Percentiles rank a stretch among this genome's conserved stretches.
Evolutionary conservation across 2,888 invertebrate species (phyloP).

Genomic region (Drosophila helvetica): DNA sequence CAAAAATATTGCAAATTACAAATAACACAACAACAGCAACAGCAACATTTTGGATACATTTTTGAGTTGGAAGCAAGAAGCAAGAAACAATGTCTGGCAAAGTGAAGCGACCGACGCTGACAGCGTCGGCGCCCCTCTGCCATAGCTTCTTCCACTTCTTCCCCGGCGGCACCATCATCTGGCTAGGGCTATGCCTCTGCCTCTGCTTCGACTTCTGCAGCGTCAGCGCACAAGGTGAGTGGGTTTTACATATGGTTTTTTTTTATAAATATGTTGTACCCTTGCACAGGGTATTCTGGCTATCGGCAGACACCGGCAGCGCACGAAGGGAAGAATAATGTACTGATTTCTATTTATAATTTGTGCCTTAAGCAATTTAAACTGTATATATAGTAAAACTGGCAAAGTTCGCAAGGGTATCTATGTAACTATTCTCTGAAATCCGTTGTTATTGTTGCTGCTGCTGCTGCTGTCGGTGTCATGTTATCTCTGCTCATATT

Average conservation of each 20-base stretch:
- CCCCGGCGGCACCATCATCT: conserved; percentile 55
- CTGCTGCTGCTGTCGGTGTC: conserved; percentile 5
- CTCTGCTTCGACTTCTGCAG: conserved; percentile 56
- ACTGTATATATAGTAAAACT: too few species aligned
- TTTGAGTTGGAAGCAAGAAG: conserved; percentile 16
- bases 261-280: conserved; percentile 34
- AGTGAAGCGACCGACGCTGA: conserved; percentile 42
- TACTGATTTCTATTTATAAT: too few species aligned
- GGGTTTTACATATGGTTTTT: conserved; percentile 73
- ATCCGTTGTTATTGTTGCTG: conserved; percentile 1
- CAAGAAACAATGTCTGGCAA: conserved; percentile 52
- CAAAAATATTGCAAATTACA: conserved; percentile 57
- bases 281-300: neutral
- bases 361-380: too few species aligned
- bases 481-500: conserved; percentile 37
- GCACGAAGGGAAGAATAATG: neutral
- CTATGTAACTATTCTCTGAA: conserved; percentile 38
- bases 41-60: conserved; percentile 46
- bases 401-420: too few species aligned
- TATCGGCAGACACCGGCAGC: neutral
- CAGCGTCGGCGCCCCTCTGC: conserved; percentile 41
- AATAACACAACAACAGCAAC: conserved; percentile 16
- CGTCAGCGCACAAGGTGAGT: conserved; percentile 75
- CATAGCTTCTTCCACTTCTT: conserved; percentile 54
- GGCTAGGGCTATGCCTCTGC: conserved; percentile 45